Percentiles rank a stretch among this genome's conserved stretches.
These are phyloP conservation scores for Planiliza haematocheilus DNA, from an alignment of 2,113 vertebrate genomes.

Conservation along the genomic window DNA sequence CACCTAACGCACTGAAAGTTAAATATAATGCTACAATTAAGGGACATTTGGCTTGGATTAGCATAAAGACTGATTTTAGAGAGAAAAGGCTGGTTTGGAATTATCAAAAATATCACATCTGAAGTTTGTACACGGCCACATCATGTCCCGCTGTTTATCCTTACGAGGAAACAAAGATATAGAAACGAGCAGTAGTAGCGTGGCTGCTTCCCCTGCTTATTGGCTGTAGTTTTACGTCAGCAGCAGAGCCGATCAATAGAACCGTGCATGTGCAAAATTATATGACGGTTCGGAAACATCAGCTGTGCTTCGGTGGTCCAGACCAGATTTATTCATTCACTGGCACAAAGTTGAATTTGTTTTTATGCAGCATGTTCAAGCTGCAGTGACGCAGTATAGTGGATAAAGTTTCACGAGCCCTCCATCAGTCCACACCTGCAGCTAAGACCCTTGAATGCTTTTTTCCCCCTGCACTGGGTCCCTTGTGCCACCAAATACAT, in stretches of 20 bases:
- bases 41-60: neutral
- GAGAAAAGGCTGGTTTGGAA: too few relatives aligned
- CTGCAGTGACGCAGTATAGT: neutral
- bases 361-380: constrained; percentile 9
- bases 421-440: constrained; percentile 31
- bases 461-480: neutral
- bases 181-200: too few relatives aligned
- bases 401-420: constrained; percentile 27
- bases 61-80: neutral
- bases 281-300: neutral
- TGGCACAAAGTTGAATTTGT: constrained; percentile 10
- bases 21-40: neutral
- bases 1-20: neutral
- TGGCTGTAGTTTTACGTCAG: too few relatives aligned
- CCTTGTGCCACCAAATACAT: constrained; percentile 12
- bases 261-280: neutral
- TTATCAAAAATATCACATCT: neutral
- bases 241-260: too few relatives aligned
- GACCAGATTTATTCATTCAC: constrained; percentile 2
- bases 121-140: too few relatives aligned
- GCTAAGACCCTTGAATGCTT: constrained; percentile 8
- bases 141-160: neutral
- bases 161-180: too few relatives aligned
- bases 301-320: neutral
- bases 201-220: too few relatives aligned